Evolutionary conservation across 2,888 invertebrate species (phyloP).

Genomic region (Drosophila ezoana): DNA sequence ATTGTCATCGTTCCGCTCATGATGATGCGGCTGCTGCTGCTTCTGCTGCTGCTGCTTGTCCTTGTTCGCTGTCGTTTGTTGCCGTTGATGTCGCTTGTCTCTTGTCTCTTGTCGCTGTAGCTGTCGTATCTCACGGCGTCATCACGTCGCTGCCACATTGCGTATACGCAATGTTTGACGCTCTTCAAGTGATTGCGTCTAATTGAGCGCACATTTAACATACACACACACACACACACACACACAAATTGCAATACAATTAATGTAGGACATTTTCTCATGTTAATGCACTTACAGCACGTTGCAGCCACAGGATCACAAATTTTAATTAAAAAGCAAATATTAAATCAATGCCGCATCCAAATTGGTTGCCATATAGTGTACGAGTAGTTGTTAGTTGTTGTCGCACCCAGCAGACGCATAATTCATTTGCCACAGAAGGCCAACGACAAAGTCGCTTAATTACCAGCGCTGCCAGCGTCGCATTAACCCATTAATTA

Average conservation of each 20-base stretch:
- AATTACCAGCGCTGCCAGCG: conserved; percentile 68
- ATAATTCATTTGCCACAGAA: conserved; percentile 76
- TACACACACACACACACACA: conserved; percentile 25
- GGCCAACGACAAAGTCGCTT: conserved; percentile 78
- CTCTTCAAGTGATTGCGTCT: conserved; percentile 58
- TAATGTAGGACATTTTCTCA: conserved; percentile 63
- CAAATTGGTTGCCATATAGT: conserved; percentile 62
- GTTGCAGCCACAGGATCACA: conserved; percentile 31
- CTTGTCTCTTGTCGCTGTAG: conserved; percentile 25
- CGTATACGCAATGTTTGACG: conserved; percentile 69
- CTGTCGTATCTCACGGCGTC: conserved; percentile 65
- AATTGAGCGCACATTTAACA: conserved; percentile 60
- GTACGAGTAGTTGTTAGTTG: conserved; percentile 16
- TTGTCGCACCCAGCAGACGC: conserved; percentile 53
- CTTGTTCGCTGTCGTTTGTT: conserved; percentile 21
- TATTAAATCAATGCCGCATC: conserved; percentile 74
- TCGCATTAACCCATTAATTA: conserved; percentile 80
- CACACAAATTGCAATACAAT: conserved; percentile 67
- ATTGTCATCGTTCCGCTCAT: conserved; percentile 60
- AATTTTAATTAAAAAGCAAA: conserved; percentile 66
- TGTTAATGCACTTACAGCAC: conserved; percentile 54
- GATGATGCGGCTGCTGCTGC: conserved; percentile 17
- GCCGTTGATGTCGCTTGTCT: no score
- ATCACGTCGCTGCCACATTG: conserved; percentile 75
- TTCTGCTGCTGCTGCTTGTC: conserved; percentile 11